These are phyloP conservation scores for Hetaerina americana DNA, from an alignment of 1,140 invertebrate species.

Conservation along the genomic window DNA sequence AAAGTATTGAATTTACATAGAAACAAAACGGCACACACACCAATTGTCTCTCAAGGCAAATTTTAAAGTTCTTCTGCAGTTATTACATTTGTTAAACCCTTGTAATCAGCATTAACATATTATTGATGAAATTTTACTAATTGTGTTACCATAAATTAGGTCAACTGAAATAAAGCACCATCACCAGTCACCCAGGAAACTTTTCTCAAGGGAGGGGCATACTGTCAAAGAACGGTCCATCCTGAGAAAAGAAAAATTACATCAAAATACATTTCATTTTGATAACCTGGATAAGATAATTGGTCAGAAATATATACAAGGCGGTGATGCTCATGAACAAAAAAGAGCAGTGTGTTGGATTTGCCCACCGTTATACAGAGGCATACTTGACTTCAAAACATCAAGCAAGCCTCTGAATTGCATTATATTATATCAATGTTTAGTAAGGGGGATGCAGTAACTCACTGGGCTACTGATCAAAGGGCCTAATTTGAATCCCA, in stretches of 20 bases:
- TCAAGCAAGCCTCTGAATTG: background rate
- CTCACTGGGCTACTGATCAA: too few relatives aligned
- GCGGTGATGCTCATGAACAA: background rate
- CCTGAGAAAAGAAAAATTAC: conserved; percentile 26
- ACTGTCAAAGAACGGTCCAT: conserved; percentile 32
- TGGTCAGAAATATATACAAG: background rate
- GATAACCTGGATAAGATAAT: background rate
- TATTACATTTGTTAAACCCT: background rate
- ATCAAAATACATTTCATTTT: background rate
- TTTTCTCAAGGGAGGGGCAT: conserved; percentile 37
- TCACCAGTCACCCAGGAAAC: conserved; percentile 27
- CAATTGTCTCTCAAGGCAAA: background rate
- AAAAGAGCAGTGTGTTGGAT: conserved; percentile 2
- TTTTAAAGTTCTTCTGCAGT: background rate
- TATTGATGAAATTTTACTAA: too few relatives aligned
- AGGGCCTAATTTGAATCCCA: too few relatives aligned
- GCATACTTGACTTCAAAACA: background rate
- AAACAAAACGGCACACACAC: background rate
- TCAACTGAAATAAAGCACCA: too few relatives aligned
- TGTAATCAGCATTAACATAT: too few relatives aligned
- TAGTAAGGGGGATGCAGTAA: too few relatives aligned
- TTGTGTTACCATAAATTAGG: too few relatives aligned
- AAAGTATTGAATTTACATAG: background rate
- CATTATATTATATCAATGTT: background rate
- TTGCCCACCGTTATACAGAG: conserved; percentile 18